Evolutionary conservation across 2,797 vertebrate species (phyloP), one percentile per base, ranked within the genome.

Genomic region (Thripadectes ignobilis): DNA sequence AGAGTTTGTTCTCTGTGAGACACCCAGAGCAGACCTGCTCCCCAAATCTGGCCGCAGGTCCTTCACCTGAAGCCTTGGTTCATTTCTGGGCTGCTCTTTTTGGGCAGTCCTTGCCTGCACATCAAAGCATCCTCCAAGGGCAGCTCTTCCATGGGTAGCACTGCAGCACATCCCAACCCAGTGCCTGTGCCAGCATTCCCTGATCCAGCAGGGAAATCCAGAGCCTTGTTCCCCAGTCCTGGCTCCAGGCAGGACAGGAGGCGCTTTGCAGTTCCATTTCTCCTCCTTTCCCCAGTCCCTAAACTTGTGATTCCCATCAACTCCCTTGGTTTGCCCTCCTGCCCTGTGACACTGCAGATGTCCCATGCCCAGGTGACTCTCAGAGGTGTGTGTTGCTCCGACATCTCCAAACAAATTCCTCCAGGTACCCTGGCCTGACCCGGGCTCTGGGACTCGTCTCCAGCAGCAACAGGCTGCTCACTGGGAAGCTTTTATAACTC

Each of bases 201-300:
- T 15, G 30, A 34, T 41, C 22, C 2, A 1, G 22, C 29, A 20
- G 24, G 45, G 55, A 51, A 41, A 23, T 3, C 2, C 2, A 0
- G 67, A 68, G 45, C 38, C 57, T 48, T 20, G 24, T 45, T 58
- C 10, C 0, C 34, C 19, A 20, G 3, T 5, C 46, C 34, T n/a
- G 39, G 5, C 54, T 49, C 38, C 54, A 17, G 61, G 41, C 41
- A 34, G 23, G 9, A 1, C 38, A 38, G 27, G 14, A 2, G 5
- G 5, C 5, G 14, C 6, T 80, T 27, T 72, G 32, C 15, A 38
- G 5, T 49, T 30, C 13, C 5, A 9, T 54, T 63, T 38, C 15
- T 45, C 49, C 11, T 17, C 29, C 8, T 63, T 59, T 23, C 38
- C 39, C 46, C 19, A 24, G 41, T 30, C 39, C 23, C 15, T 27